Base-by-base conservation (phyloP, 92 coral and sea anemone species). In the Ricordea florida region DNA sequence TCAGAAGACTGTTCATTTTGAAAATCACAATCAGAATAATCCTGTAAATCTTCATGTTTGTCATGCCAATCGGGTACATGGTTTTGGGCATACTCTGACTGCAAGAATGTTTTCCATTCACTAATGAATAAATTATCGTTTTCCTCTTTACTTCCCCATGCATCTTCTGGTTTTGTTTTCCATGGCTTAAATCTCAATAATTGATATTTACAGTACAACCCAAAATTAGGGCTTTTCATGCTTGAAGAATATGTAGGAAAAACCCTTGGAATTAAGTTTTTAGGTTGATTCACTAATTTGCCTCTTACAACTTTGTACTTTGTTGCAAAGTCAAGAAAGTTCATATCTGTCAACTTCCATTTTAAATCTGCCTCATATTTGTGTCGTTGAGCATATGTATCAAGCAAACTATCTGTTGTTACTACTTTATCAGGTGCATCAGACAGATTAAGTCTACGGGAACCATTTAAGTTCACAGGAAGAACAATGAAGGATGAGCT, bases 271-370 rank as follows among this genome's bases (percentile, higher is more conserved):
- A 59, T 59, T 32, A 59, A 10, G 38, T 59, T 59, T 59, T 59
- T 59, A 29, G 66, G 66, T 26, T 59, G 66, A 27, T 16, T 15
- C 20, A 59, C 66, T 59, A 59, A 32, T 59, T 59, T 59, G 41
- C 43, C 66, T n/a, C n/a, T n/a, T n/a, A n/a, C n/a, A n/a, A n/a
- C n/a, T n/a, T n/a, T n/a, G n/a, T n/a, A n/a, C n/a, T n/a, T n/a
- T n/a, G n/a, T n/a, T n/a, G 76, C 76, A 69, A 69, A 69, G 43
- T 69, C 76, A 31, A 69, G 61, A 69, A 69, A 69, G 62, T 69
- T 58, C 65, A 58, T 58, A 10, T 58, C 21, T 10, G 17, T 58
- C 65, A 58, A 58, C 42, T 58, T 31, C 26, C 65, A 58, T 58
- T 58, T 58, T 58, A 15, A 30, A 58, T 10, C 21, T 9, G 43